Evolutionary conservation across 2,888 invertebrate genomes (phyloP).

Genomic region (Autographa pulchrina): DNA sequence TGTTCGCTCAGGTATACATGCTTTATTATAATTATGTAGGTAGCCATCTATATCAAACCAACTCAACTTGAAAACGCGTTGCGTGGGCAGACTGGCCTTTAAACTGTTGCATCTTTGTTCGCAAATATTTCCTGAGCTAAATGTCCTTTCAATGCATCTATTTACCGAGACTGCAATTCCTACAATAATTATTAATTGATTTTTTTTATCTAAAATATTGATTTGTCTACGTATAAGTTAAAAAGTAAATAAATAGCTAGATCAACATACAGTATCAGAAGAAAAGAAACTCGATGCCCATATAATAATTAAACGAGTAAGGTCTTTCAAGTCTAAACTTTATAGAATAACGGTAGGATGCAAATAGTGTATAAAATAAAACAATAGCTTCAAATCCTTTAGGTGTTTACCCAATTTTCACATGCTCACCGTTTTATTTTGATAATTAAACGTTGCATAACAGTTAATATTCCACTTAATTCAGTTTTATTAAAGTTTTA

Average conservation of each 20-base stretch:
- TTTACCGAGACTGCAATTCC: too few species aligned
- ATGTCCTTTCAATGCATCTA: background rate
- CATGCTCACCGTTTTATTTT: constrained; percentile 48
- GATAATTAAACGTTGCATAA: constrained; percentile 56
- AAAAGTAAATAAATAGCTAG: too few species aligned
- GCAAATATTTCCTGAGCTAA: constrained; percentile 31
- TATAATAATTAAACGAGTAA: too few species aligned
- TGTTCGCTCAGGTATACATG: constrained; percentile 59
- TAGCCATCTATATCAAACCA: constrained; percentile 39
- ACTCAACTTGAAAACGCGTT: constrained; percentile 45
- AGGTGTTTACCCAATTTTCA: constrained; percentile 30
- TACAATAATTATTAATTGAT: too few species aligned
- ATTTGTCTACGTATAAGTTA: too few species aligned
- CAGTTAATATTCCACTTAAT: constrained; percentile 60
- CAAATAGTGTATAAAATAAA: constrained; percentile 9
- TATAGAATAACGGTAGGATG: background rate
- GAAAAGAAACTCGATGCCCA: too few species aligned
- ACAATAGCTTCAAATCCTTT: constrained; percentile 30
- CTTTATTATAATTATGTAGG: constrained; percentile 35
- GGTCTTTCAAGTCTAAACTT: too few species aligned
- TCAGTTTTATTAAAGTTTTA: constrained; percentile 68
- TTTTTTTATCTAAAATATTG: too few species aligned
- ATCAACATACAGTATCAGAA: too few species aligned
- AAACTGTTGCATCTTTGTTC: constrained; percentile 35
- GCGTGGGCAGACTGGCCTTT: constrained; percentile 51